Percentiles rank a stretch among this genome's conserved stretches.
phyloP scores from a whole-genome alignment of 2,113 vertebrate genomes.

The Pseudopipra pipra region DNA sequence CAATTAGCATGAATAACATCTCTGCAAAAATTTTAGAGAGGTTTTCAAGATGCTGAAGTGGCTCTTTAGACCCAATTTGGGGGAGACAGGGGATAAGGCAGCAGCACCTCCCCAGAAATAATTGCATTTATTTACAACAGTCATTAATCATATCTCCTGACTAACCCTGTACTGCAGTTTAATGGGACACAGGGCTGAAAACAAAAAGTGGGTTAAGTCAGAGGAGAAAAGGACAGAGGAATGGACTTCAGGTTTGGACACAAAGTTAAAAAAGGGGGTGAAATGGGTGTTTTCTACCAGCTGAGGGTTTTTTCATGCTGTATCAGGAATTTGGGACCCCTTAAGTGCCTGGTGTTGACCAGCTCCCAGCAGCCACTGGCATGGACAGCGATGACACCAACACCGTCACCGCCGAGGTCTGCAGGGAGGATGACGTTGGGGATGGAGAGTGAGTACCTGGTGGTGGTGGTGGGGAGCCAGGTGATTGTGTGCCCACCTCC shows the following conservation, averaged over 20 bases:
- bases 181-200: neutral
- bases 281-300: neutral
- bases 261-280: neutral
- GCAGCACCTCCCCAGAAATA: neutral
- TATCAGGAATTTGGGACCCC: neutral
- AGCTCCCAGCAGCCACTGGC: neutral
- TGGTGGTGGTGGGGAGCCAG: neutral
- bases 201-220: neutral
- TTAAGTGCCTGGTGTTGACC: fast-evolving
- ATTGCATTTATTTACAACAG: neutral
- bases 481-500: neutral
- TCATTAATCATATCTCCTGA: neutral
- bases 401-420: constrained; percentile 73
- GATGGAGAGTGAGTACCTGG: constrained; percentile 83
- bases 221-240: neutral
- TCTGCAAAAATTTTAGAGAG: neutral
- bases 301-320: fast-evolving
- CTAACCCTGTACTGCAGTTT: neutral
- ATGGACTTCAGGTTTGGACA: neutral
- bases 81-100: fast-evolving
- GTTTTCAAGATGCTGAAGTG: neutral
- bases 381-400: neutral
- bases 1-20: neutral
- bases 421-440: constrained; percentile 77
- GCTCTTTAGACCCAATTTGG: neutral